Evolutionary conservation across 2,888 invertebrate species (phyloP).

Genomic region (Pemphredon lugubris): DNA sequence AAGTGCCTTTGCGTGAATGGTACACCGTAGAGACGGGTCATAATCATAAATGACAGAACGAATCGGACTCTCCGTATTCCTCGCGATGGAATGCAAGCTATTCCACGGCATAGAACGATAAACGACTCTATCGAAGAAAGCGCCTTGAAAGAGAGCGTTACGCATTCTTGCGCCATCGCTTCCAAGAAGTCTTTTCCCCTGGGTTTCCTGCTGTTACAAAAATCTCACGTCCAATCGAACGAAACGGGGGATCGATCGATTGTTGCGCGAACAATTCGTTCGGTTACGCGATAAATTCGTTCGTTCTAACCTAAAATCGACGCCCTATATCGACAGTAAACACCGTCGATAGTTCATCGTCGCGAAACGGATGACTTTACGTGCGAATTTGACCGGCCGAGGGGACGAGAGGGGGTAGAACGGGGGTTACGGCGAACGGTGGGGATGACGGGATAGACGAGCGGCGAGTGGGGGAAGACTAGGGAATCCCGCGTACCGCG

Average conservation of each 20-base stretch:
- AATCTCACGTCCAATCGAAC: neutral
- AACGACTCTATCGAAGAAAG: neutral
- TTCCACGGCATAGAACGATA: conserved; percentile 2
- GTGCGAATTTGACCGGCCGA: conserved; percentile 58
- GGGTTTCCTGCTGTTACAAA: neutral
- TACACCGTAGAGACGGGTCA: too few species aligned
- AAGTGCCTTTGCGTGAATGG: too few species aligned
- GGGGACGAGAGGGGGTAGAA: conserved; percentile 19
- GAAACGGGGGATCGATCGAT: too few species aligned
- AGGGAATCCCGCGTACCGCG: conserved; percentile 60
- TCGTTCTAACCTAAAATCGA: conserved; percentile 28
- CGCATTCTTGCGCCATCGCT: conserved; percentile 9
- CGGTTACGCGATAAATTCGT: conserved; percentile 18
- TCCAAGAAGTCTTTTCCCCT: neutral
- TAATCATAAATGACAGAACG: too few species aligned
- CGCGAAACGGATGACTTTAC: conserved; percentile 53
- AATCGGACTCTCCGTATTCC: too few species aligned
- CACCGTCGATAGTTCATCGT: conserved; percentile 52
- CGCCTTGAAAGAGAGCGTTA: neutral
- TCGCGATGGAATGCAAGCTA: conserved; percentile 3
- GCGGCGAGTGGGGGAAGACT: conserved; percentile 50
- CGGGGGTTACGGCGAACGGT: conserved; percentile 7
- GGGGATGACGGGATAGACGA: conserved; percentile 28
- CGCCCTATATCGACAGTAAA: conserved; percentile 52
- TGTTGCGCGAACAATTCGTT: too few species aligned